These are phyloP conservation scores for Porites lutea DNA, from an alignment of 64 coral and sea anemone genomes.

Conservation along the genomic window DNA sequence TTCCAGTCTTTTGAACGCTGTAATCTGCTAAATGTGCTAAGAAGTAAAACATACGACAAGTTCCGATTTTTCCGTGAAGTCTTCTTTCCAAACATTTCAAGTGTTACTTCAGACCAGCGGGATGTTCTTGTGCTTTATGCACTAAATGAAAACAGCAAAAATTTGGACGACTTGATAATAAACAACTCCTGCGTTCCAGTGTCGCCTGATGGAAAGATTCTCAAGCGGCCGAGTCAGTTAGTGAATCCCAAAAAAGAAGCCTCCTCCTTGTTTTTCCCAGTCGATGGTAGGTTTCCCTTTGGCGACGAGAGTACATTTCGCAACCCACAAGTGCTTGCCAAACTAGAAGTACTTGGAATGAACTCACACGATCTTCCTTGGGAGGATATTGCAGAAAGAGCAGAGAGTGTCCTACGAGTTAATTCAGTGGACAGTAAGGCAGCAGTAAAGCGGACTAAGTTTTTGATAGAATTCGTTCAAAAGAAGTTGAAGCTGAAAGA, in stretches of 20 bases:
- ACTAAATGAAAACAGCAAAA: slow-evolving; percentile 17
- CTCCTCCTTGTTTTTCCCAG: slow-evolving; percentile 37
- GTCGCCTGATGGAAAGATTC: slow-evolving; percentile 45
- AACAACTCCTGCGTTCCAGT: slow-evolving; percentile 55
- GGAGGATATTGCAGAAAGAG: slow-evolving; percentile 67
- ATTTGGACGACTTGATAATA: slow-evolving; percentile 25
- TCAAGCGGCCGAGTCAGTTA: slow-evolving; percentile 64
- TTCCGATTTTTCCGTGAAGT: slow-evolving; percentile 55
- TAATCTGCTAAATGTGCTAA: background rate
- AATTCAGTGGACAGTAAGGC: background rate
- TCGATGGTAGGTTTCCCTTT: slow-evolving; percentile 73
- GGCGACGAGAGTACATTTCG: slow-evolving; percentile 35
- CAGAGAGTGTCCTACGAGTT: slow-evolving; percentile 51
- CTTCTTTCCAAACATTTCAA: slow-evolving; percentile 58
- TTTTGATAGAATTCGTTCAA: slow-evolving; percentile 42
- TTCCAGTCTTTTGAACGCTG: slow-evolving; percentile 23
- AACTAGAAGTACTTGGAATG: slow-evolving; percentile 75
- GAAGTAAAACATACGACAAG: slow-evolving; percentile 21
- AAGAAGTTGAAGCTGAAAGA: slow-evolving; percentile 23
- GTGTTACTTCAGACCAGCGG: background rate
- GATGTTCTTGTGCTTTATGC: slow-evolving; percentile 63
- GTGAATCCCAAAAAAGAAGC: slow-evolving; percentile 64
- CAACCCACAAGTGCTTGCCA: slow-evolving; percentile 3
- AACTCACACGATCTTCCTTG: slow-evolving; percentile 58
- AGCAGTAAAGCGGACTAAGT: slow-evolving; percentile 22